Percentiles rank a stretch among this genome's conserved stretches.
These are phyloP conservation scores for Mus spicilegus DNA, from an alignment of 2,113 vertebrate genomes.

Conservation along the genomic window DNA sequence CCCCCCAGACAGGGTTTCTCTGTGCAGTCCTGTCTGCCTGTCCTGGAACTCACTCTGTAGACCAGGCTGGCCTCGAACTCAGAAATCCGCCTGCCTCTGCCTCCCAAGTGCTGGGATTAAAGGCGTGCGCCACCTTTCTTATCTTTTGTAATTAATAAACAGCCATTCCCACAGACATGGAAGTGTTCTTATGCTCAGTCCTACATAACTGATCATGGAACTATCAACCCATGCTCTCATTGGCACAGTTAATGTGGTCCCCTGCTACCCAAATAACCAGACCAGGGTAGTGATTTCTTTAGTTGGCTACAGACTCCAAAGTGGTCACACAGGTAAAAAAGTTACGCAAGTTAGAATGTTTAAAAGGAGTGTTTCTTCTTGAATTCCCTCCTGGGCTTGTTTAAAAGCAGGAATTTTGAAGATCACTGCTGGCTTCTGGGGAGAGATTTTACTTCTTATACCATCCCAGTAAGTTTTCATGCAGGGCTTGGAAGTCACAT, in stretches of 20 bases:
- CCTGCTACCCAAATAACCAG: neutral
- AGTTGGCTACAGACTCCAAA: neutral
- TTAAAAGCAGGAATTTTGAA: neutral
- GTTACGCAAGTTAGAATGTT: neutral
- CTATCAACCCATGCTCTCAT: neutral
- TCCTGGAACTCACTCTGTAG: too few species aligned
- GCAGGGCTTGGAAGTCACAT: conserved; percentile 14
- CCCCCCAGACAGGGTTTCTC: too few species aligned
- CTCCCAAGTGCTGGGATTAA: too few species aligned
- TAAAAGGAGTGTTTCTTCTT: neutral
- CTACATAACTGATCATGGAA: neutral
- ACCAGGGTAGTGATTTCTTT: neutral
- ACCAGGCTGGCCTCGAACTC: too few species aligned
- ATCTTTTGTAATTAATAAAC: neutral
- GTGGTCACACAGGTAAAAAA: neutral
- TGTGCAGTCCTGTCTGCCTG: too few species aligned
- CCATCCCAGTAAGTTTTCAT: conserved; percentile 51
- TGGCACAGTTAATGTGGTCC: neutral
- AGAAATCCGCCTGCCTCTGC: too few species aligned
- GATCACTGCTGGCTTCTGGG: conserved; percentile 10
- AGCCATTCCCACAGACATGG: neutral
- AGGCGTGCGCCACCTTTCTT: neutral
- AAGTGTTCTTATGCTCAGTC: conserved; percentile 17
- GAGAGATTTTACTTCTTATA: conserved; percentile 30
- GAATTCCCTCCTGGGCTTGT: neutral